A percentile compares a stretch with the other conserved stretches of the same genome.
Evolutionary conservation across 2,888 invertebrate genomes (phyloP).

Genomic region (Mechanitis messenoides): DNA sequence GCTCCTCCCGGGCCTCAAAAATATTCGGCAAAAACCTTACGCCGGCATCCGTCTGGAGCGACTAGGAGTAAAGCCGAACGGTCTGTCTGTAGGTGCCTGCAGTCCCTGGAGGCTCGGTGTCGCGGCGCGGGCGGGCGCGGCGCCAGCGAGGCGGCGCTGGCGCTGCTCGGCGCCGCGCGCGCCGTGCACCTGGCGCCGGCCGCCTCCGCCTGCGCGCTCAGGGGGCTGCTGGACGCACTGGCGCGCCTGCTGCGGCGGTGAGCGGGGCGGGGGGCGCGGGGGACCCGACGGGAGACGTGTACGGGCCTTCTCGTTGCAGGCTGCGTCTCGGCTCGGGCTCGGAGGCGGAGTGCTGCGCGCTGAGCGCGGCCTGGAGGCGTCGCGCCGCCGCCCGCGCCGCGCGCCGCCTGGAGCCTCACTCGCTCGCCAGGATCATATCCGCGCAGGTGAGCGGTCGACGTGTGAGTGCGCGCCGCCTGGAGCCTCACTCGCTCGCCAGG

Average conservation of each 20-base stretch:
- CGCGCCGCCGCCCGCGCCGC: constrained; percentile 82
- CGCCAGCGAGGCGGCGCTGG: constrained; percentile 81
- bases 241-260: constrained; percentile 55
- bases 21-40: no score
- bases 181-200: constrained; percentile 79
- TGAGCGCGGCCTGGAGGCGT: constrained; percentile 79
- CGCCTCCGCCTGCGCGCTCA: constrained; percentile 55
- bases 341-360: constrained; percentile 51
- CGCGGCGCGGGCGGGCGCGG: constrained; percentile 53
- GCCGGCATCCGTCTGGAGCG: no score
- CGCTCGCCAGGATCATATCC: constrained; percentile 83
- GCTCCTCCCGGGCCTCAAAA: no score
- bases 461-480: background rate
- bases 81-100: constrained; percentile 50
- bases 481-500: no score
- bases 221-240: constrained; percentile 52
- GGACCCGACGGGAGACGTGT: no score
- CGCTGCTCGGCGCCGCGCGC: constrained; percentile 83
- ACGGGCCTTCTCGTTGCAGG: background rate
- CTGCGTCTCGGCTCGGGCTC: background rate
- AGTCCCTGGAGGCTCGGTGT: constrained; percentile 57
- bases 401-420: constrained; percentile 81
- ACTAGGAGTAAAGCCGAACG: background rate
- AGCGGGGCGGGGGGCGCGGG: background rate
- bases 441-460: constrained; percentile 41